Percentiles rank a stretch among this genome's conserved stretches.
These are phyloP conservation scores for Athalia rosae DNA, from an alignment of 2,888 invertebrate species.

Conservation along the genomic window DNA sequence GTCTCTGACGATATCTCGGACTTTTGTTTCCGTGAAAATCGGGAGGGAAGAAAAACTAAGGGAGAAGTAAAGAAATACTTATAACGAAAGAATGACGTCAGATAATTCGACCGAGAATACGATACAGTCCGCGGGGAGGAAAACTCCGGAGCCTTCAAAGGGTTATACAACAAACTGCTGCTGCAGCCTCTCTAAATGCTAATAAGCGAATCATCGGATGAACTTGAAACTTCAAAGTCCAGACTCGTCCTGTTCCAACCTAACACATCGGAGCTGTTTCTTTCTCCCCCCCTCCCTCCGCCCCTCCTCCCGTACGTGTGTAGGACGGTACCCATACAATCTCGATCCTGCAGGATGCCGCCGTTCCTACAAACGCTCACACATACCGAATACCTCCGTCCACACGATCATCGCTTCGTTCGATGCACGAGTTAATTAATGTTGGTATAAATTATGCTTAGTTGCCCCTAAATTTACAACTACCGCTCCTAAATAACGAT, in stretches of 20 bases:
- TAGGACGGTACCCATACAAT: neutral
- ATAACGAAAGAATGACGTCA: neutral
- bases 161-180: constrained; percentile 42
- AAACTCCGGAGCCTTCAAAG: constrained; percentile 6
- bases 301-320: neutral
- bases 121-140: neutral
- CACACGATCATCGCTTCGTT: neutral
- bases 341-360: neutral
- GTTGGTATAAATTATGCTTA: constrained; percentile 40
- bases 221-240: constrained; percentile 45
- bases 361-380: neutral
- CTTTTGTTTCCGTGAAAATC: neutral
- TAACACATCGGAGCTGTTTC: constrained; percentile 17
- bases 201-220: constrained; percentile 46
- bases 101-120: neutral
- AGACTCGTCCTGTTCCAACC: constrained; percentile 33
- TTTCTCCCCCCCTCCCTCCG: constrained; percentile 40
- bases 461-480: constrained; percentile 40
- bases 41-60: neutral
- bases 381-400: no score
- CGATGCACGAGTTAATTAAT: constrained; percentile 39
- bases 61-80: neutral
- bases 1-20: neutral
- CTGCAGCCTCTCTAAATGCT: constrained; percentile 44
- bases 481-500: constrained; percentile 28